Percentiles rank a stretch among this genome's conserved stretches.
Evolutionary conservation across 2,113 vertebrate genomes (phyloP).

Genomic region (Leucoraja erinaceus): DNA sequence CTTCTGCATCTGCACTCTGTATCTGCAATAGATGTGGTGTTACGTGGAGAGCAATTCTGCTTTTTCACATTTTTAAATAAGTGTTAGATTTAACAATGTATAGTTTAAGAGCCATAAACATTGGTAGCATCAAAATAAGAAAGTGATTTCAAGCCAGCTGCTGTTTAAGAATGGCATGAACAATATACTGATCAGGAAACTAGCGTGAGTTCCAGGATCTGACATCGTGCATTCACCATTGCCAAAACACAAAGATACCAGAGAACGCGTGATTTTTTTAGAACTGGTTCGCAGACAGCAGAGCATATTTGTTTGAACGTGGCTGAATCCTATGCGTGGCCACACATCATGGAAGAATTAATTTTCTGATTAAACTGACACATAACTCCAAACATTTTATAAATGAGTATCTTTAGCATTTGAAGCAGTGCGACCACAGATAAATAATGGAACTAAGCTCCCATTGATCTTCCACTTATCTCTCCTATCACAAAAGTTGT

Average conservation of each 20-base stretch:
- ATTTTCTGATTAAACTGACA: background rate
- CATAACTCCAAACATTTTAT: slow-evolving; percentile 12
- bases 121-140: background rate
- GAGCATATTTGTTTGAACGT: background rate
- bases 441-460: slow-evolving; percentile 13
- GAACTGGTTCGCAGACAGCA: background rate
- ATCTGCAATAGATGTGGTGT: background rate
- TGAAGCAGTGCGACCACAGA: background rate
- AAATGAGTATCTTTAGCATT: background rate
- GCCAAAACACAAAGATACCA: background rate
- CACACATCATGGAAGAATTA: background rate
- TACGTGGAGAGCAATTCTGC: background rate
- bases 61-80: background rate
- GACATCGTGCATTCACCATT: background rate
- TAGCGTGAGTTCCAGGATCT: background rate
- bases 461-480: background rate
- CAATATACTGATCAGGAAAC: background rate
- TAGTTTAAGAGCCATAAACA: background rate
- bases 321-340: background rate
- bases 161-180: background rate
- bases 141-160: background rate
- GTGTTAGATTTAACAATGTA: background rate
- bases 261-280: background rate
- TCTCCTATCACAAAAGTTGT: slow-evolving; percentile 7
- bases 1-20: no score